phyloP scores from a whole-genome alignment of 2,113 vertebrate species.

The Cottus gobio region DNA sequence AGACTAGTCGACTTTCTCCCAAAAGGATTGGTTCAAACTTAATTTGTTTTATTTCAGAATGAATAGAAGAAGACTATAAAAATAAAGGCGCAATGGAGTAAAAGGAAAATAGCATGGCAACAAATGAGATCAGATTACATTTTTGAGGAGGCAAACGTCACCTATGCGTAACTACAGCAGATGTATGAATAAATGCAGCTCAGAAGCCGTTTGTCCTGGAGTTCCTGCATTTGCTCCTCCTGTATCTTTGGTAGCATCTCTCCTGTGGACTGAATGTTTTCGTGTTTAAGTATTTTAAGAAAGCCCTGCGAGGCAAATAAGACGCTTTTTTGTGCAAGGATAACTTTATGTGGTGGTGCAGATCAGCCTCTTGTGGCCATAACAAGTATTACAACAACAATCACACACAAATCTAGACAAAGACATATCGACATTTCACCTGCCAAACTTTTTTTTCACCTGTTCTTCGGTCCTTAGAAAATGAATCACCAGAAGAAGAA shows the following conservation, averaged over 20 bases:
- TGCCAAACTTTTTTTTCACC: background rate
- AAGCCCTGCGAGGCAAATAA: background rate
- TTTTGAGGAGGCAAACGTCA: no score
- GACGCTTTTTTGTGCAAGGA: no score
- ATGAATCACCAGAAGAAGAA: no score
- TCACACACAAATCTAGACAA: background rate
- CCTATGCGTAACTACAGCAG: background rate
- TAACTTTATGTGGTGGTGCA: background rate
- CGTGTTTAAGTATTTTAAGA: no score
- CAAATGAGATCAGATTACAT: background rate
- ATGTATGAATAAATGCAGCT: background rate
- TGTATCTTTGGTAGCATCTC: background rate
- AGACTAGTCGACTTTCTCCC: no score
- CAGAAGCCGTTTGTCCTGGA: background rate
- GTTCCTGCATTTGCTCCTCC: background rate
- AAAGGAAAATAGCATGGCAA: background rate
- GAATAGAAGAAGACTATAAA: background rate
- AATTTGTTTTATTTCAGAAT: background rate
- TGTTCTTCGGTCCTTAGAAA: background rate
- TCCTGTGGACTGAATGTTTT: background rate
- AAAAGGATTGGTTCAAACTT: background rate
- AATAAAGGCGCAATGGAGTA: background rate
- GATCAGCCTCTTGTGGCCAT: background rate
- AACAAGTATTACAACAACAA: background rate
- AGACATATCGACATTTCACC: background rate